Evolutionary conservation across 35 echinoderm and acorn worm genomes (phyloP).

Genomic region (Heliocidaris tuberculata): DNA sequence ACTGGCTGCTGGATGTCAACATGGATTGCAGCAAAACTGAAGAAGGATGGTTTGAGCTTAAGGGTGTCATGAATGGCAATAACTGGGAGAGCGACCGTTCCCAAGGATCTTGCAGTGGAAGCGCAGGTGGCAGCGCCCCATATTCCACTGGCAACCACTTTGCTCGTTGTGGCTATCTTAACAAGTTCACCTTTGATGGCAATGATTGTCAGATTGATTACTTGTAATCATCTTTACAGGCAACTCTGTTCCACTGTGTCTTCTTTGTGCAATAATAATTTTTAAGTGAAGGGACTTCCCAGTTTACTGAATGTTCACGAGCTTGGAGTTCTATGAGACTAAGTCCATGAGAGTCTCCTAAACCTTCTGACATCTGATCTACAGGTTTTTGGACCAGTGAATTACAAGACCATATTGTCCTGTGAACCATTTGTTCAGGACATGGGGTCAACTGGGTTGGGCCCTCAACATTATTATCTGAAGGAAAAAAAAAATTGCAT

Average conservation of each 20-base stretch:
- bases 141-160: constrained; percentile 73
- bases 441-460: no score
- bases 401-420: no score
- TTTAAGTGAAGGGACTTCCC: no score
- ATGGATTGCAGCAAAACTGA: constrained; percentile 82
- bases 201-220: constrained; percentile 52
- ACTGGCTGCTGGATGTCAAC: constrained; percentile 78
- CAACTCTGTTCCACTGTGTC: not conserved
- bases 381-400: no score
- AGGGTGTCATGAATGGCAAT: constrained; percentile 45
- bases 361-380: no score
- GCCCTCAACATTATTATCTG: no score
- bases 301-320: no score
- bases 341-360: no score
- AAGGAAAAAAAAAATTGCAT: no score
- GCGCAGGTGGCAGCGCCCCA: constrained; percentile 53
- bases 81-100: constrained; percentile 63
- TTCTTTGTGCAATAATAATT: not conserved
- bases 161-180: constrained; percentile 74
- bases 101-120: constrained; percentile 51
- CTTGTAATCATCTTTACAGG: constrained; percentile 7
- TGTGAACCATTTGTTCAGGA: no score
- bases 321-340: no score
- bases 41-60: constrained; percentile 82
- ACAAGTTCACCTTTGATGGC: constrained; percentile 62